These are phyloP conservation scores for Metopia argyrocephala DNA, from an alignment of 2,888 invertebrate species.

Conservation along the genomic window DNA sequence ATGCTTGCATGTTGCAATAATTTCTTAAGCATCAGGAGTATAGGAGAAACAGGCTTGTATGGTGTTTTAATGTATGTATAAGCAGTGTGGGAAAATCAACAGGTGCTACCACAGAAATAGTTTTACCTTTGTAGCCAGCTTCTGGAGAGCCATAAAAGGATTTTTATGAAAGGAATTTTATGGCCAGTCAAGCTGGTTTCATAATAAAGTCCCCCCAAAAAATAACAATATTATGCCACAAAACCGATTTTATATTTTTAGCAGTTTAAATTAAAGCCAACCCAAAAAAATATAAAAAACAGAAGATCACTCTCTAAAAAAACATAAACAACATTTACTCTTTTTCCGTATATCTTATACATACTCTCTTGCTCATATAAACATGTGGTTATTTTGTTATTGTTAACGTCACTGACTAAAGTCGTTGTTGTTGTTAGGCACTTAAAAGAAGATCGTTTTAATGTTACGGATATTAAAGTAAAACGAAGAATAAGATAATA, in stretches of 20 bases:
- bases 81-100: conserved; percentile 73
- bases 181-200: conserved; percentile 60
- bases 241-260: conserved; percentile 1
- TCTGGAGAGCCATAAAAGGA: conserved; percentile 59
- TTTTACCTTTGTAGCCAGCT: conserved; percentile 32
- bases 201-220: conserved; percentile 6
- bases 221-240: conserved; percentile 12
- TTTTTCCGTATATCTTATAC: background rate
- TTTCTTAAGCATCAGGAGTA: conserved; percentile 17
- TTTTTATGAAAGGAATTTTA: conserved; percentile 59
- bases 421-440: conserved; percentile 24
- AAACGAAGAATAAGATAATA: conserved; percentile 44
- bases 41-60: no score
- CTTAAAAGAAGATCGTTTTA: conserved; percentile 51
- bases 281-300: background rate
- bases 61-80: background rate
- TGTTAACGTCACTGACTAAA: background rate
- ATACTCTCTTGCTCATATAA: background rate
- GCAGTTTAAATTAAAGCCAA: conserved; percentile 19
- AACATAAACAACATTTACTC: background rate
- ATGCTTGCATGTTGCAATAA: background rate
- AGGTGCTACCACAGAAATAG: conserved; percentile 75
- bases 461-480: conserved; percentile 57
- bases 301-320: background rate
- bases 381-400: background rate